phyloP scores from a whole-genome alignment of 1,140 invertebrate species.

The Drosophila subpulchrella region DNA sequence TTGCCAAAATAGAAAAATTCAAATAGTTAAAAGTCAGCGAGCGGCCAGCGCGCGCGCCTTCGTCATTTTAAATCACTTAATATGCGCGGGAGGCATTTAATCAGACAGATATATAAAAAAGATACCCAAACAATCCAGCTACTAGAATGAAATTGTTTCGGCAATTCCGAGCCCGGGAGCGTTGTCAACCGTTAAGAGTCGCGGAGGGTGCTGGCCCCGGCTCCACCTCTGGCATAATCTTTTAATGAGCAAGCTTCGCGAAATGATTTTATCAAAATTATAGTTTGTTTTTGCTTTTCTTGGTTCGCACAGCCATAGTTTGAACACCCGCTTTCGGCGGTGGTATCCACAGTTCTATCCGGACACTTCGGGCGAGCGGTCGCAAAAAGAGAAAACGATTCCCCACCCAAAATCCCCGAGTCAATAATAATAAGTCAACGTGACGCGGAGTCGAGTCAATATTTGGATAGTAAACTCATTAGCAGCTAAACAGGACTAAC shows the following conservation, averaged over 20 bases:
- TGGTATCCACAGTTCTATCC: constrained; percentile 55
- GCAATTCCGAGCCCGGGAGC: constrained; percentile 8
- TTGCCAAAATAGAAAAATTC: constrained; percentile 40
- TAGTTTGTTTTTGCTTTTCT: constrained; percentile 22
- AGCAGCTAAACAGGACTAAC: constrained; percentile 23
- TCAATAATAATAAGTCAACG: constrained; percentile 29
- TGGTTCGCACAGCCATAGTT: neutral
- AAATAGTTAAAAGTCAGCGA: constrained; percentile 39
- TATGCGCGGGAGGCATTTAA: constrained; percentile 49
- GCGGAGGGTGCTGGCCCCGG: constrained; percentile 6
- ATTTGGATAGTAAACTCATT: constrained; percentile 58
- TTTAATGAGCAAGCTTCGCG: constrained; percentile 44
- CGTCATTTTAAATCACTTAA: constrained; percentile 58
- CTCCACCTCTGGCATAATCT: constrained; percentile 19
- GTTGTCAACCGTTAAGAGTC: constrained; percentile 52
- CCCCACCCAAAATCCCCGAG: neutral
- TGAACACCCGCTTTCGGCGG: neutral
- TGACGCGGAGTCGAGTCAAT: constrained; percentile 42
- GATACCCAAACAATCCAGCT: constrained; percentile 43
- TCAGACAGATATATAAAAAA: constrained; percentile 31
- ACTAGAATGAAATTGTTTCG: constrained; percentile 58
- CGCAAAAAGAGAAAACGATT: constrained; percentile 18
- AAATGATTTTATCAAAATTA: constrained; percentile 38
- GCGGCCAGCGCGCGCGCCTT: constrained; percentile 16
- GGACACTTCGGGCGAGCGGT: constrained; percentile 31